Evolutionary conservation across 2,113 vertebrate species (phyloP), one percentile per base, ranked within the genome.

Genomic region (Phylloscopus trochilus): DNA sequence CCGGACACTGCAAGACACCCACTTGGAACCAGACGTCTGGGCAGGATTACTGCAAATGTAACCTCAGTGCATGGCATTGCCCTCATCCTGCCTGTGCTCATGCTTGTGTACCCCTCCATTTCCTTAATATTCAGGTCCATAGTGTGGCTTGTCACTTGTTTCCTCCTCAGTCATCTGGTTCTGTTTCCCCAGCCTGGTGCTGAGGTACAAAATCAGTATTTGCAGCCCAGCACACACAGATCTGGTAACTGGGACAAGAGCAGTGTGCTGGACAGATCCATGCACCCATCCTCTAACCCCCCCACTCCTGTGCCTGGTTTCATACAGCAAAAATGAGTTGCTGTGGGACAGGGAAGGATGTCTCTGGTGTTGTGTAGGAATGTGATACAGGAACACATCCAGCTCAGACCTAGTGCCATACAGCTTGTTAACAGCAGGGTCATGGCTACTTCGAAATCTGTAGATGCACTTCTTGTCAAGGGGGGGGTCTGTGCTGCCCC

Each of bases 31-130:
- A 98, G 93, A 96, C 98, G 1, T 96, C 98, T 91, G 97, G 98
- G 97, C 99, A 98, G 96, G 98, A 99, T 95, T 98, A 98, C 96
- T 98, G 98, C 98, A 99, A 98, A 98, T 98, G 99, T 99, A 98
- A 98, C 94, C 93, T 92, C 95, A 43, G 39, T 1, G 8, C 44
- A 19, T 4, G 9, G 35, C 27, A 1, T 64, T 59, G 33, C 17
- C 41, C 62, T 70, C 51, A 26, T 78, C 76, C 90, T 97, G 85
- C 91, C 7, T 17, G 3, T 64, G 78, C 68, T 87, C 35, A 3
- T 93, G 89, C 15, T 18, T 78, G 63, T 66, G 43, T 77, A 49
- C 9, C 37, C 39, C 27, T 93, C 18, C 28, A 10, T 90, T 92
- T 79, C 55, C 11, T 30, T 59, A 51, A 47, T 30, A 55, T 6